Base-by-base conservation (phyloP, 2,113 vertebrate species). In the Riparia riparia region DNA sequence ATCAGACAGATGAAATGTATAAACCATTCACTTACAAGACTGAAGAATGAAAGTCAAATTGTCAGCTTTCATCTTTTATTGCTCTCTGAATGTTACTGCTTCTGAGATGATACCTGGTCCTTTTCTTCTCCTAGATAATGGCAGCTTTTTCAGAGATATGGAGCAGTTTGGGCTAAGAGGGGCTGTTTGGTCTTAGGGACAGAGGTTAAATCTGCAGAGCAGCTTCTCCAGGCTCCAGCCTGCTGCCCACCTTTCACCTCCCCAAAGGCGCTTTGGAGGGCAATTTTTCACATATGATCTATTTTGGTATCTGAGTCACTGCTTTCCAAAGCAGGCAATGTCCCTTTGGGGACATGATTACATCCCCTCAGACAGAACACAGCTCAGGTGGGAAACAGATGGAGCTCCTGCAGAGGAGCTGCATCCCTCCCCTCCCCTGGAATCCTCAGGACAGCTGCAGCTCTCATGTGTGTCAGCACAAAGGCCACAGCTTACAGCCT, bases 361-460 rank as follows among this genome's bases (percentile, higher is more conserved):
- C n/a, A 79, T 68, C 13, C 41, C 63, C 20, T 57, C 8, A 34
- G 49, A 76, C 49, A 82, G 82, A 71, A 61, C 22, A 76, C 80
- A 82, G 73, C 66, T 85, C 82, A 76, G 90, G 92, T 76, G 65
- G 88, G 63, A 91, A 95, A 76, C 70, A 82, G 65, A 88, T 41
- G 86, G 31, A 85, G 53, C 78, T 87, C 44, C 85, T 90, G 80
- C 80, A 80, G 3, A 9, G 78, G 89, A 89, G 54, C 58, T 70
- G 9, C 3, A 66, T 26, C 72, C 31, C 54, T 42, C 21, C 45
- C 50, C 39, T 86, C 17, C 56, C 37, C n/a, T 15, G 20, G 50
- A 73, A 80, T 58, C 22, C 72, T 57, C 80, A 61, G 68, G 28
- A 77, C 45, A 83, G 64, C 86, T 83, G 83, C 58, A 73, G 57